A percentile compares a stretch with the other conserved stretches of the same genome.
These are phyloP conservation scores for Hyperoplus lanceolatus DNA, from an alignment of 2,797 vertebrate species.

Conservation along the genomic window DNA sequence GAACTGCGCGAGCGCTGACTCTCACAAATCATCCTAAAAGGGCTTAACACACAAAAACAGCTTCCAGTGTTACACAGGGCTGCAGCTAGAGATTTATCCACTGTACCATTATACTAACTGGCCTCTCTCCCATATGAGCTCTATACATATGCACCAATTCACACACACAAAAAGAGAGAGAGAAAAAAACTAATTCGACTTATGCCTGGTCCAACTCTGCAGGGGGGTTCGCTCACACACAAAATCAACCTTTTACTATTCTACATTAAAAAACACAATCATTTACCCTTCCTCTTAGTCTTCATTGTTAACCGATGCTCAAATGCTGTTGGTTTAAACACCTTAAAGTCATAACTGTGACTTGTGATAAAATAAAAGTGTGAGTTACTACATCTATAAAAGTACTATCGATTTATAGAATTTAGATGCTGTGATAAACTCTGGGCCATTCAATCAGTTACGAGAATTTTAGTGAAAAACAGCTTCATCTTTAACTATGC, in stretches of 20 bases:
- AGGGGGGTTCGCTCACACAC: constrained; percentile 13
- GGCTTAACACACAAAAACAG: constrained; percentile 78
- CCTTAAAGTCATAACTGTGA: constrained; percentile 17
- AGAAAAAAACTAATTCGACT: constrained; percentile 47
- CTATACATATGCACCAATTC: constrained; percentile 31
- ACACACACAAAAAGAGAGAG: constrained; percentile 25
- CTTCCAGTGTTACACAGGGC: constrained; percentile 69
- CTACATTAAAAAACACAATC: constrained; percentile 33
- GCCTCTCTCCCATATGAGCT: constrained; percentile 52
- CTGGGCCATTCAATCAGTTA: constrained; percentile 18
- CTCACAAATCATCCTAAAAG: constrained; percentile 83
- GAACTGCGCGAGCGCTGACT: constrained; percentile 69
- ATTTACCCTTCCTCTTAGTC: constrained; percentile 12
- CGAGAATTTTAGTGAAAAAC: constrained; percentile 6
- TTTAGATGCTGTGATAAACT: constrained; percentile 24
- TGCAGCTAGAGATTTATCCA: constrained; percentile 76
- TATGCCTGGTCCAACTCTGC: constrained; percentile 28
- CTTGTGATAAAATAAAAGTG: constrained; percentile 18
- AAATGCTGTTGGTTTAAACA: constrained; percentile 23
- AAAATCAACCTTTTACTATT: constrained; percentile 42
- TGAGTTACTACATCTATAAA: constrained; percentile 5
- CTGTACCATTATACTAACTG: constrained; percentile 75
- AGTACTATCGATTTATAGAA: constrained; percentile 11
- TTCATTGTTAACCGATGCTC: constrained; percentile 31
- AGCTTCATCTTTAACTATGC: constrained; percentile 3